A percentile compares a stretch with the other conserved stretches of the same genome.
Evolutionary conservation across 2,113 vertebrate genomes (phyloP).

Genomic region (Spheniscus mendiculus): DNA sequence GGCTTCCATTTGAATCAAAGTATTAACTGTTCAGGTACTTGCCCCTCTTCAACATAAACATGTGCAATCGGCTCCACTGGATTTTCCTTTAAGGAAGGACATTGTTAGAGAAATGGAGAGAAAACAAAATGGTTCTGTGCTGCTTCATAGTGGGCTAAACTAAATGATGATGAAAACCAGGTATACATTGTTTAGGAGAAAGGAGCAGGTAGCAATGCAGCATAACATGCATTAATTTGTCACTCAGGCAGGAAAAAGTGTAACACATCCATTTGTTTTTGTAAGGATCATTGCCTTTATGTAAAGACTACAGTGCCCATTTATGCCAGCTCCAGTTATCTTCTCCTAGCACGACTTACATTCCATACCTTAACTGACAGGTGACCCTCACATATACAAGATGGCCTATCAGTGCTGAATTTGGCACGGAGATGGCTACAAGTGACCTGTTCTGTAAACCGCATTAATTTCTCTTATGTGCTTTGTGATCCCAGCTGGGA

Average conservation of each 20-base stretch:
- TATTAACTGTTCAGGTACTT: neutral
- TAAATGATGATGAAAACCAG: neutral
- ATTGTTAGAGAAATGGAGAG: neutral
- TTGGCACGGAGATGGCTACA: neutral
- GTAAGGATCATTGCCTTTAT: neutral
- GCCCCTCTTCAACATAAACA: neutral
- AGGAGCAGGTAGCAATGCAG: neutral
- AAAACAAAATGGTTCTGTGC: neutral
- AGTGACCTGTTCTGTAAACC: neutral
- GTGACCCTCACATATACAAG: neutral
- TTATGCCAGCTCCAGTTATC: neutral
- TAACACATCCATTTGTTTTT: neutral
- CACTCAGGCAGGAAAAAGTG: neutral
- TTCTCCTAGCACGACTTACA: neutral
- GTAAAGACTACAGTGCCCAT: neutral
- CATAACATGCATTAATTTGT: neutral
- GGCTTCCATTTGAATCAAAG: neutral
- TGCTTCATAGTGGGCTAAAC: neutral
- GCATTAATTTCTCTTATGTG: neutral
- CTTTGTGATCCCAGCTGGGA: neutral
- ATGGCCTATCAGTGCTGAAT: neutral
- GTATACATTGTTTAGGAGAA: neutral
- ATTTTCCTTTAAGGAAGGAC: neutral
- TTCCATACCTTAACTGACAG: neutral
- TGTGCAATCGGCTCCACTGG: neutral